Evolutionary conservation across 2,113 vertebrate genomes (phyloP), one percentile per base, ranked within the genome.

Genomic region (Clarias gariepinus): DNA sequence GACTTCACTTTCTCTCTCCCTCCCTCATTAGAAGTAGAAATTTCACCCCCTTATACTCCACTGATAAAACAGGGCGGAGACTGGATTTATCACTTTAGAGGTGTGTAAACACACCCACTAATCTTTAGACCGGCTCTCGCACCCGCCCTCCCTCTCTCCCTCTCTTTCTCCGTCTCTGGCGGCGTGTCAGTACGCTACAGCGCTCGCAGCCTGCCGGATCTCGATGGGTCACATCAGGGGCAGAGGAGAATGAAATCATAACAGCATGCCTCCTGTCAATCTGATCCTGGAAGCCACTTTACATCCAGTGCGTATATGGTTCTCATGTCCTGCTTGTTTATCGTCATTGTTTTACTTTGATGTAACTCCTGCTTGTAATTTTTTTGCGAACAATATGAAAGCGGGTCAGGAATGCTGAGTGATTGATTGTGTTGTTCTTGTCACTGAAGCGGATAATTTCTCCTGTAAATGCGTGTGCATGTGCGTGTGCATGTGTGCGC

Each of bases 21-120:
- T 73, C 69, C 41, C 69, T 36, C 68, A 78, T 2, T 30, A 3
- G 3, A 33, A 13, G 8, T 80, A 21, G 18, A 80, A 60, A 58
- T 9, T 4, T 23, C 28, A 78, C 53, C n/a, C 15, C 21, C 19
- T 73, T 16, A 23, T 10, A 23, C 23, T 52, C 10, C 86, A 83
- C 69, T 79, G 82, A 90, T 80, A 12, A 83, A 87, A 66, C 23
- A 47, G 28, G n/a, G 76, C 71, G 69, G 83, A 85, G 78, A 82
- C 88, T 85, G 85, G 81, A 79, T 76, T 33, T 66, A 53, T n/a
- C 61, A 11, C 28, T 64, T 9, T 64, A n/a, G 30, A 57, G 61
- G 76, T 81, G 77, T 58, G 52, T 36, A 74, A 36, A 28, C 53
- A 69, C 8, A 33, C 66, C 63, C 60, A 80, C 25, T 81, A 82